Base-by-base conservation (phyloP, 2,113 vertebrate species). In the Ciconia boyciana region DNA sequence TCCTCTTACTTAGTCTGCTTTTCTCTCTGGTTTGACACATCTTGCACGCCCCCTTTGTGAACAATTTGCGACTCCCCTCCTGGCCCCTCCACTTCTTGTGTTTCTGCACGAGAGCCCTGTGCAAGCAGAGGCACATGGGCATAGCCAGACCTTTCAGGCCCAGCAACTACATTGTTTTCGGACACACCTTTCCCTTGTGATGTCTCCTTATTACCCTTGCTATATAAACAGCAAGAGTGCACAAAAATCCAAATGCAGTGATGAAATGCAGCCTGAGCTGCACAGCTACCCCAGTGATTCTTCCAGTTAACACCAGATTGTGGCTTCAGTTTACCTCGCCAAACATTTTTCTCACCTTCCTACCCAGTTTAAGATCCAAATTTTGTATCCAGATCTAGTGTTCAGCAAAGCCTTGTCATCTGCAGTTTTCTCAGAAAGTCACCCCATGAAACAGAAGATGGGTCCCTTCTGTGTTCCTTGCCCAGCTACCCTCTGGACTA, bases 41-140 rank as follows among this genome's bases (percentile, higher is more conserved):
- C 5, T 75, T 49, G 21, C 19, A 29, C 0, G 1, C 1, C 3
- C 9, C 4, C 12, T 75, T 72, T 0, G 0, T 9, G 11, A 81
- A 21, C 16, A 52, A 21, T 41, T 68, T 29, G 57, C 4, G 9
- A 46, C 15, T 41, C 31, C 26, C 5, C 17, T 46, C 7, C 29
- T 25, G 20, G 24, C 6, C 58, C 58, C n/a, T 70, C 15, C 21
- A 5, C 16, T 49, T 24, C 17, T 34, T 3, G 2, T 7, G 3
- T 44, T 68, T 34, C 48, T 77, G 49, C 34, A 48, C 18, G 29
- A 75, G 65, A 76, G 44, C n/a, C 24, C 61, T 48, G 0, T 6
- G 20, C 2, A 1, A 74, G 19, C 74, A 88, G 66, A 52, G 44
- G 25, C 10, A 61, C 11, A 1, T 3, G 16, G n/a, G 13, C 13